These are phyloP conservation scores for Benitochromis conjunctus DNA, from an alignment of 2,113 vertebrate species.

Conservation along the genomic window DNA sequence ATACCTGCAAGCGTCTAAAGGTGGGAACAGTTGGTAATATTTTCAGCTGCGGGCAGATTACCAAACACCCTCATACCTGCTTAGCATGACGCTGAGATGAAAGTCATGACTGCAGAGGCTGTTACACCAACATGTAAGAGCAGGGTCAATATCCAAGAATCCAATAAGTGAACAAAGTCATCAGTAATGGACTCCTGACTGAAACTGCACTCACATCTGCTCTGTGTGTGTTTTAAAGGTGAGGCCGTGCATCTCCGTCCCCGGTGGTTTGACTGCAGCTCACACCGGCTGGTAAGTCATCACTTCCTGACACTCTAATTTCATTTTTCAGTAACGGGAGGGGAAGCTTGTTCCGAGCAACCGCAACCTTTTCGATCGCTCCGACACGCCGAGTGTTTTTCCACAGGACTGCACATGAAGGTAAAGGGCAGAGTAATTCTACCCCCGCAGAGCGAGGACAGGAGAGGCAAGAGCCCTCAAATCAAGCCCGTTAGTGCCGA, in stretches of 20 bases:
- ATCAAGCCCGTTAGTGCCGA: neutral
- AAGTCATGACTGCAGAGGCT: neutral
- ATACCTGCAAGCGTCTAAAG: neutral
- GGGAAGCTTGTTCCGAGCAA: neutral
- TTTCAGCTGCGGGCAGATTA: neutral
- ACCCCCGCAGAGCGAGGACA: neutral
- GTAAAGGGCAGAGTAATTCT: neutral
- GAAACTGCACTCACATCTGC: fast-evolving
- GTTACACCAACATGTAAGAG: neutral
- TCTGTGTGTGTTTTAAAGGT: neutral
- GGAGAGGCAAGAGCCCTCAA: neutral
- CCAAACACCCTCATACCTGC: neutral
- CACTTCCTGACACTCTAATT: neutral
- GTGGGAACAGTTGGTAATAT: neutral
- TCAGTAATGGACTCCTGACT: neutral
- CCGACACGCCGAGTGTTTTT: neutral
- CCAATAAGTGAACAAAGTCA: neutral
- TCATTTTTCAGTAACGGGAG: neutral
- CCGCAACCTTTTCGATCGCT: neutral
- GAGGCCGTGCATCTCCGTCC: neutral
- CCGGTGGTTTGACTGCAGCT: neutral
- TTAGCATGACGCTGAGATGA: neutral
- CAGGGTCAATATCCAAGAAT: neutral
- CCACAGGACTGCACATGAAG: neutral
- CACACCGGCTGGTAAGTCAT: neutral